phyloP scores from a whole-genome alignment of 2,888 invertebrate genomes.

The Lasioglossum oenotherae region DNA sequence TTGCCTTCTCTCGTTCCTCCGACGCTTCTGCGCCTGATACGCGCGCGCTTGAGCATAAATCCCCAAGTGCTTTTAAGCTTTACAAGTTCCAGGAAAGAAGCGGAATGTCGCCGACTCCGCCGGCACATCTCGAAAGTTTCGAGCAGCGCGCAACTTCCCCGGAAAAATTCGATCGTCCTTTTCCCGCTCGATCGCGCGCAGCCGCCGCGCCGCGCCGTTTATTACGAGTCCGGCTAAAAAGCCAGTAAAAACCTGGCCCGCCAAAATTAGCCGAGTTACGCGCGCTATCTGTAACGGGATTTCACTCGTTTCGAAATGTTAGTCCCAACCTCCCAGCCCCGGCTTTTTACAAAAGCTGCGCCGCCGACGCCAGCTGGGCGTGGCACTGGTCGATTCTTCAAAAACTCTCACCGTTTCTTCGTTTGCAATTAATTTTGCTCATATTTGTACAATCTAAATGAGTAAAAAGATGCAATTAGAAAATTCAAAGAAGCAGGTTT shows the following conservation, averaged over 20 bases:
- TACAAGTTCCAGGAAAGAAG: conserved; percentile 69
- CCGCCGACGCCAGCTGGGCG: background rate
- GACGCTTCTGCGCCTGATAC: conserved; percentile 60
- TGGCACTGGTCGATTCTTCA: background rate
- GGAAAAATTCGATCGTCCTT: conserved; percentile 50
- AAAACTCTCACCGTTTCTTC: background rate
- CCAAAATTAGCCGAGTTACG: conserved; percentile 65
- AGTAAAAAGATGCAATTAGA: too few relatives aligned
- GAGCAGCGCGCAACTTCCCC: conserved; percentile 40
- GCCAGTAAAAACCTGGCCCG: conserved; percentile 65
- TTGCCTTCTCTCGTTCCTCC: background rate
- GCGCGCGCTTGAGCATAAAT: conserved; percentile 66
- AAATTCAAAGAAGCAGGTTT: background rate
- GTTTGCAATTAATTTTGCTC: background rate
- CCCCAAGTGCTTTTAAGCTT: conserved; percentile 74
- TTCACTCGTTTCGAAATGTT: conserved; percentile 15
- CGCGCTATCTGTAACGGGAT: background rate
- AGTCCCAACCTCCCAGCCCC: background rate
- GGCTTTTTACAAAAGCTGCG: background rate
- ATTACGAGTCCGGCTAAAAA: conserved; percentile 55
- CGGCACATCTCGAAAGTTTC: conserved; percentile 62
- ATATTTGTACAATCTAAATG: too few relatives aligned
- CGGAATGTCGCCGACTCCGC: conserved; percentile 62
- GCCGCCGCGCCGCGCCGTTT: conserved; percentile 32
- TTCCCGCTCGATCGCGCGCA: conserved; percentile 7